Evolutionary conservation across 1,140 invertebrate genomes (phyloP), one percentile per base, ranked within the genome.

Genomic region (Anoplolepis gracilipes): DNA sequence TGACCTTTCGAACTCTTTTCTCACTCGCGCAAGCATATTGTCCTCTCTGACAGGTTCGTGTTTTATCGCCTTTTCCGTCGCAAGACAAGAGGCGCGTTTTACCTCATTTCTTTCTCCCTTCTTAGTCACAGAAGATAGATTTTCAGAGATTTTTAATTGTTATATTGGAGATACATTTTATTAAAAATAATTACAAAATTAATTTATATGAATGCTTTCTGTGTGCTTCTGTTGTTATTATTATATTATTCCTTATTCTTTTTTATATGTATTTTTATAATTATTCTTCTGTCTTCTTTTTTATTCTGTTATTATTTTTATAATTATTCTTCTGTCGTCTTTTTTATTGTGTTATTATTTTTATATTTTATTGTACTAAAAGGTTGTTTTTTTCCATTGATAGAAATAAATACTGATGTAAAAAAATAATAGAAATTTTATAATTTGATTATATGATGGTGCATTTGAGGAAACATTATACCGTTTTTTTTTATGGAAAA

Each of bases 1-100:
- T 76, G 87, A 78, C 87, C 81, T 77, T 70, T 73, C 79, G 42
- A 73, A 88, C 87, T 87, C 85, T 85, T 84, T 87, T 87, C 72
- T 77, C 46, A 59, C 81, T 69, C 69, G 53, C 33, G 36, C 57
- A 62, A 59, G 22, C 13, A 55, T 87, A 87, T 81, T 88, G 73
- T 87, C 85, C 61, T 42, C 46, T 53, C 75, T 57, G 67, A 53
- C 46, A 72, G 64, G 55, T 76, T 75, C 76, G 77, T 82, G 84
- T 67, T 86, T 88, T 88, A 88, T 86, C 70, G 33, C 65, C 67
- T 81, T 77, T 75, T 72, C 59, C 22, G 36, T 69, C 75, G 53
- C n/a, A 25, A 4, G 30, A 42, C 8, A 16, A 22, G 39, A 33
- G 5, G 42, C 25, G 36, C 16, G 46, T 49, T 49, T 76, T 61